Conservation (phyloP, 2,888 invertebrate genomes). For the Leptinotarsa haldemani region DNA sequence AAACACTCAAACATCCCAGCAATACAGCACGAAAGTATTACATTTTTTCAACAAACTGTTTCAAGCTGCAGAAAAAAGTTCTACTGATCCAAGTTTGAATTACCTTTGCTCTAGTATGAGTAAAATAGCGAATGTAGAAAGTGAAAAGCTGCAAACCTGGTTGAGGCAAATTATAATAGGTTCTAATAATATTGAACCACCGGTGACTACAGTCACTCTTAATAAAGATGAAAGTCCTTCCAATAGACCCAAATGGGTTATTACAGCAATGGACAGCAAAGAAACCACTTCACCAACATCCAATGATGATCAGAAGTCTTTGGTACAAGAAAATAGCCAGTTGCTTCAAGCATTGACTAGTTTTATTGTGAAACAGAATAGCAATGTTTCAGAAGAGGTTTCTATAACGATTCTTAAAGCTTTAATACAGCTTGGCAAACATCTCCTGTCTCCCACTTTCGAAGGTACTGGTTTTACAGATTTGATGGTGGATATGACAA, state of each 20-base stretch:
- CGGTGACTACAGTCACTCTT: constrained; percentile 67
- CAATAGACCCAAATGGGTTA: constrained; percentile 50
- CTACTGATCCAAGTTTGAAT: constrained; percentile 73
- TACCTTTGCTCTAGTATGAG: constrained; percentile 76
- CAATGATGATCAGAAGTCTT: constrained; percentile 67
- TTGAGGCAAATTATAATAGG: constrained; percentile 76
- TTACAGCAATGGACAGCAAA: constrained; percentile 47
- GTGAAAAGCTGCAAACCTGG: constrained; percentile 74
- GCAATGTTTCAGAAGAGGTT: constrained; percentile 72
- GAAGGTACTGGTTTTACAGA: constrained; percentile 83
- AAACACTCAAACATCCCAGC: constrained; percentile 75
- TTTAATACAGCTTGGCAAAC: constrained; percentile 78
- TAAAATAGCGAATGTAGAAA: constrained; percentile 75
- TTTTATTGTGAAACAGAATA: constrained; percentile 78
- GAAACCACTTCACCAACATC: constrained; percentile 45
- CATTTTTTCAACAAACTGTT: constrained; percentile 84
- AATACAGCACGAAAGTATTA: constrained; percentile 82
- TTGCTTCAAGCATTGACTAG: constrained; percentile 78
- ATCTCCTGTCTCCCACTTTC: constrained; percentile 72
- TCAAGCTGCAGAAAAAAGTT: constrained; percentile 73
- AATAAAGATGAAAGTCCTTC: constrained; percentile 59
- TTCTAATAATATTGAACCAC: constrained; percentile 36
- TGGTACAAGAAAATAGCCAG: constrained; percentile 77
- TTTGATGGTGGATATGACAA: constrained; percentile 82
- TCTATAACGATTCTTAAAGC: constrained; percentile 77